Conservation (phyloP, 2,797 vertebrate genomes). For the Trichosurus vulpecula region DNA sequence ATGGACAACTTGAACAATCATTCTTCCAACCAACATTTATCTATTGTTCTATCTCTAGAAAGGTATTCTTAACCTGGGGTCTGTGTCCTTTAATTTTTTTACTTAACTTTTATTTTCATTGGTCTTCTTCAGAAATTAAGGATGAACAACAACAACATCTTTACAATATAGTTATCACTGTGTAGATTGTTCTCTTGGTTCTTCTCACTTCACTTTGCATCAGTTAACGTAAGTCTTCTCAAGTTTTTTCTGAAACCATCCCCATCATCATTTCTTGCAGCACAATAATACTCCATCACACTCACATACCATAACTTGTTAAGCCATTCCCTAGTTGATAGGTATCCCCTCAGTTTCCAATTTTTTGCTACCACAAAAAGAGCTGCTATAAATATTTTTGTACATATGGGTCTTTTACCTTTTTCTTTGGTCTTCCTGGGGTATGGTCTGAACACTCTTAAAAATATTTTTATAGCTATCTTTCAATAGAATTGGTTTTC, state of each 20-base stretch:
- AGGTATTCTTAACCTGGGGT: neutral
- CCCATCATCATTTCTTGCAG: neutral
- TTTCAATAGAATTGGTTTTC: neutral
- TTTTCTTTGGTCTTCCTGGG: neutral
- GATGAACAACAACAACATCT: neutral
- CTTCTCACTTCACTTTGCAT: neutral
- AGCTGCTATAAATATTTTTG: neutral
- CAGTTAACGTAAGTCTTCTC: neutral
- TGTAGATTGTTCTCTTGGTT: neutral
- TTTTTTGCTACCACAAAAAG: neutral
- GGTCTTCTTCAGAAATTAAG: neutral
- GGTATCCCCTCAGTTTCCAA: neutral
- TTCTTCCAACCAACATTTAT: neutral
- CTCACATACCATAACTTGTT: neutral
- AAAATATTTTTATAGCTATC: neutral
- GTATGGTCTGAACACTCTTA: neutral
- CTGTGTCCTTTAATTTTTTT: neutral
- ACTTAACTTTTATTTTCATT: neutral
- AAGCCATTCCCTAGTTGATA: neutral
- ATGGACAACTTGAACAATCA: neutral
- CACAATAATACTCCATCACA: neutral
- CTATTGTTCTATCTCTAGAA: neutral
- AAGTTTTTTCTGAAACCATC: no score
- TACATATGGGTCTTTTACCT: neutral
- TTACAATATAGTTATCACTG: neutral